phyloP scores from a whole-genome alignment of 2,888 invertebrate species.

The Noctua janthina region DNA sequence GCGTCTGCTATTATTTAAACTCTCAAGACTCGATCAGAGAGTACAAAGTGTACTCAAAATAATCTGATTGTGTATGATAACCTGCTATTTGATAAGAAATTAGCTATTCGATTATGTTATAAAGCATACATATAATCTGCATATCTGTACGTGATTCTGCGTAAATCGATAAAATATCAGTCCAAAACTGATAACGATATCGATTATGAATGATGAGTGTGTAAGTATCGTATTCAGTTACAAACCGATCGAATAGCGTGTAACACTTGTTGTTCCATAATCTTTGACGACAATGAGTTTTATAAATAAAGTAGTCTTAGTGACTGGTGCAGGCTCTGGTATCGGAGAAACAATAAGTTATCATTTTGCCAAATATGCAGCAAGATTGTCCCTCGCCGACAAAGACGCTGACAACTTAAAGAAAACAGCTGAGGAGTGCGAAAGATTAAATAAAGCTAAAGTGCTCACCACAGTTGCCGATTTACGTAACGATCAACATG shows the following conservation, averaged over 20 bases:
- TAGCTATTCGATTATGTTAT: background rate
- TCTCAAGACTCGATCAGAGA: background rate
- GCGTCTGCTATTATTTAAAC: background rate
- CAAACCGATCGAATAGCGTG: conserved; percentile 2
- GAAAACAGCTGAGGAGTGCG: conserved; percentile 67
- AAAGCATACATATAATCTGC: conserved; percentile 3
- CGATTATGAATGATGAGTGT: conserved; percentile 32
- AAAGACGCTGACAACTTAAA: conserved; percentile 67
- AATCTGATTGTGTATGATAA: conserved; percentile 1
- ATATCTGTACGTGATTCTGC: background rate
- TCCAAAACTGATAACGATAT: conserved; percentile 39
- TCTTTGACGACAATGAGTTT: conserved; percentile 70
- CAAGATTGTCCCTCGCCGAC: conserved; percentile 73
- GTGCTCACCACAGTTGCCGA: conserved; percentile 70
- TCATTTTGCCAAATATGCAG: conserved; percentile 73
- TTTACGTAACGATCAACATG: conserved; percentile 68
- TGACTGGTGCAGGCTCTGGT: conserved; percentile 76
- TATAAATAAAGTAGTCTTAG: conserved; percentile 72
- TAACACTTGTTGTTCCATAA: conserved; percentile 16
- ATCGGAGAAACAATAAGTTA: conserved; percentile 75
- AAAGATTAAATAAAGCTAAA: conserved; percentile 67
- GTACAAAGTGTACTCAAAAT: background rate
- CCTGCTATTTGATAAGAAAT: conserved; percentile 14
- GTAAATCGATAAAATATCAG: conserved; percentile 22
- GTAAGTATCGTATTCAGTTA: conserved; percentile 18